phyloP scores from a whole-genome alignment of 2,888 invertebrate genomes.

The Priocnemis perturbator region DNA sequence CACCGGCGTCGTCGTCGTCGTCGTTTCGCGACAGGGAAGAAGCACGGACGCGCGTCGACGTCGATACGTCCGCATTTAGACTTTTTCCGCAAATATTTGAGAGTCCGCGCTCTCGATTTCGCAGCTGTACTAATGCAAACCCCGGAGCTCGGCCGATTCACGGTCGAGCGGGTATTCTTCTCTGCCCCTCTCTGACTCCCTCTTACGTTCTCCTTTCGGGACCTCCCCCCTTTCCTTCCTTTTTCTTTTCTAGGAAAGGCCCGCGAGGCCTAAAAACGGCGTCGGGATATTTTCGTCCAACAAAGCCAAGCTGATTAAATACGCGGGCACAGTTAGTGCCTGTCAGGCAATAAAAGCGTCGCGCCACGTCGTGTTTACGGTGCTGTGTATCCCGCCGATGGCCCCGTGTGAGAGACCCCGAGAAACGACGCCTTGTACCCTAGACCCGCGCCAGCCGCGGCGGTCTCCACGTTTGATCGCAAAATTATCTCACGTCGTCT shows the following conservation, averaged over 20 bases:
- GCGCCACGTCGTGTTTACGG: slow-evolving; percentile 47
- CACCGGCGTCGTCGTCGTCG: not conserved
- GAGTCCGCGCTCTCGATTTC: slow-evolving; percentile 2
- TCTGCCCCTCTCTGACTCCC: not conserved
- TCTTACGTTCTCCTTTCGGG: too few relatives aligned
- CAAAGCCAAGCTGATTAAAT: slow-evolving; percentile 49
- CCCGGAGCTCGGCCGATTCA: slow-evolving; percentile 23
- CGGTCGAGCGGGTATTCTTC: slow-evolving; percentile 24
- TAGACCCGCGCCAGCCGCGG: too few relatives aligned
- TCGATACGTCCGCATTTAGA: not conserved
- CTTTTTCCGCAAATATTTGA: not conserved
- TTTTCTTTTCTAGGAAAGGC: slow-evolving; percentile 25
- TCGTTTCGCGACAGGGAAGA: slow-evolving; percentile 32
- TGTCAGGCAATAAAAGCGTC: slow-evolving; percentile 45
- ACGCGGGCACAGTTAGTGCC: slow-evolving; percentile 37
- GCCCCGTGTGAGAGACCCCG: not conserved
- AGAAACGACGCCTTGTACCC: too few relatives aligned
- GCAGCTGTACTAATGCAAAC: slow-evolving; percentile 24
- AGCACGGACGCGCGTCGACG: slow-evolving; percentile 21
- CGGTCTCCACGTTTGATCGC: slow-evolving; percentile 33
- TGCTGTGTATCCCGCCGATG: slow-evolving; percentile 16
- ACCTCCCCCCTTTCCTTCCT: not conserved
- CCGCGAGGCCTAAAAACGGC: slow-evolving; percentile 29
- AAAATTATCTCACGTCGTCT: slow-evolving; percentile 23
- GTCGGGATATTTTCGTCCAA: slow-evolving; percentile 43